These are phyloP conservation scores for Camponotus pennsylvanicus DNA, from an alignment of 1,140 invertebrate species.

Conservation along the genomic window DNA sequence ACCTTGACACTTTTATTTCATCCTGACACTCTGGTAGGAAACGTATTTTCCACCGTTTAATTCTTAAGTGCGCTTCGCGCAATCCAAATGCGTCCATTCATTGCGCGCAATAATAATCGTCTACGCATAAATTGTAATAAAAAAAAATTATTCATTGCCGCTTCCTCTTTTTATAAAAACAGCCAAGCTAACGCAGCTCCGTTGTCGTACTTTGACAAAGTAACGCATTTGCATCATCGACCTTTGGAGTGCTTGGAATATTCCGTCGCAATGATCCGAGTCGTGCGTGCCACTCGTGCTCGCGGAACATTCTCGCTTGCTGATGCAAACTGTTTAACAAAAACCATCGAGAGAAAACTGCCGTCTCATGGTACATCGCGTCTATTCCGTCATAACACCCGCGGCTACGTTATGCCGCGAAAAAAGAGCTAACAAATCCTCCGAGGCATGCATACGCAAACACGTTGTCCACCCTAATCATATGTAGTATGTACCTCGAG, in stretches of 20 bases:
- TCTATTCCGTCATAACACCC: constrained; percentile 58
- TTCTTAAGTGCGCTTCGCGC: background rate
- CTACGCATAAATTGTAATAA: background rate
- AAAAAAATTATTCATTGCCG: constrained; percentile 32
- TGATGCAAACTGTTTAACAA: constrained; percentile 59
- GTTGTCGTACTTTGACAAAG: constrained; percentile 32
- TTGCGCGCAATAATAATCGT: background rate
- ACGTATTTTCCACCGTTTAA: background rate
- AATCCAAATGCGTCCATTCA: background rate
- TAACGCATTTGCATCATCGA: constrained; percentile 57
- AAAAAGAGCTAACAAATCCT: constrained; percentile 62
- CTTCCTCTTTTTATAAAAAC: constrained; percentile 12
- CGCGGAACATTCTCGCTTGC: constrained; percentile 49
- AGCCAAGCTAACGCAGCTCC: constrained; percentile 5
- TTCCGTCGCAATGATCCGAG: constrained; percentile 46
- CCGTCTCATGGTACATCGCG: constrained; percentile 51
- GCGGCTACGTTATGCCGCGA: constrained; percentile 42
- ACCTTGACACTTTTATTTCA: constrained; percentile 15
- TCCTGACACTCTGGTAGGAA: background rate
- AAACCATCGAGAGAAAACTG: constrained; percentile 49
- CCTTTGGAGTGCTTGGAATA: constrained; percentile 51
- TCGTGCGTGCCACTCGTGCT: background rate
- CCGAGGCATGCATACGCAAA: constrained; percentile 61
- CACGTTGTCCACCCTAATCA: constrained; percentile 57
- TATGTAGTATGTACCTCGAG: constrained; percentile 7